phyloP scores from a whole-genome alignment of 2,888 invertebrate genomes.

The Sphaerophoria rueppellii region DNA sequence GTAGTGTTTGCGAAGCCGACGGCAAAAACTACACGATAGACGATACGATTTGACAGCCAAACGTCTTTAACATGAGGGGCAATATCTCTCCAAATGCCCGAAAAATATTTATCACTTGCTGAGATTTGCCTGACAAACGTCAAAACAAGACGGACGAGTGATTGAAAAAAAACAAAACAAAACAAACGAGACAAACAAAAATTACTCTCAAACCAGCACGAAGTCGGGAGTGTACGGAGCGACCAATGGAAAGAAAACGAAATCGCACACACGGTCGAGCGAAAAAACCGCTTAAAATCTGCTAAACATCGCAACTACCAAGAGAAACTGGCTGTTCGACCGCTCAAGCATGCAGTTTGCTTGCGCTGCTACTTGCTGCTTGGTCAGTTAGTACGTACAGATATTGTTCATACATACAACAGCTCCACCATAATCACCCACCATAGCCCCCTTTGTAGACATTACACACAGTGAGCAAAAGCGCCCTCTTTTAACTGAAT shows the following conservation, averaged over 20 bases:
- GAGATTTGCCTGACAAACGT: slow-evolving; percentile 56
- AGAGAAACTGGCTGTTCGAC: slow-evolving; percentile 65
- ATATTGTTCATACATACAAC: slow-evolving; percentile 21
- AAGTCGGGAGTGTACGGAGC: slow-evolving; percentile 46
- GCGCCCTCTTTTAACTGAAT: slow-evolving; percentile 63
- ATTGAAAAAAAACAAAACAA: no score
- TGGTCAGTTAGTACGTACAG: slow-evolving; percentile 75
- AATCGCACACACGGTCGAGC: slow-evolving; percentile 54
- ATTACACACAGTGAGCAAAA: slow-evolving; percentile 21
- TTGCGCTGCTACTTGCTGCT: slow-evolving; percentile 67
- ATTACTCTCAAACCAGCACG: slow-evolving; percentile 54
- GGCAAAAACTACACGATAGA: slow-evolving; percentile 50
- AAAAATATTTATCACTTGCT: slow-evolving; percentile 26
- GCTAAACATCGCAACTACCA: slow-evolving; percentile 70
- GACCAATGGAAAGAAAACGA: slow-evolving; percentile 64
- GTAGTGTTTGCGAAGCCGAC: slow-evolving; percentile 66
- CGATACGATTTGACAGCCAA: slow-evolving; percentile 21
- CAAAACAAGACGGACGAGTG: slow-evolving; percentile 53
- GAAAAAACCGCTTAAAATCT: slow-evolving; percentile 70
- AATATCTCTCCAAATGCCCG: no score
- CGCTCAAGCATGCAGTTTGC: slow-evolving; percentile 71
- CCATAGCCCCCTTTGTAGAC: slow-evolving; percentile 16
- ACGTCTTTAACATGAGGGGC: no score
- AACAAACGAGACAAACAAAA: slow-evolving; percentile 9
- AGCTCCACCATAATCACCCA: slow-evolving; percentile 10